Base-by-base conservation (phyloP, 1,140 invertebrate genomes). In the Epicauta chinensis region DNA sequence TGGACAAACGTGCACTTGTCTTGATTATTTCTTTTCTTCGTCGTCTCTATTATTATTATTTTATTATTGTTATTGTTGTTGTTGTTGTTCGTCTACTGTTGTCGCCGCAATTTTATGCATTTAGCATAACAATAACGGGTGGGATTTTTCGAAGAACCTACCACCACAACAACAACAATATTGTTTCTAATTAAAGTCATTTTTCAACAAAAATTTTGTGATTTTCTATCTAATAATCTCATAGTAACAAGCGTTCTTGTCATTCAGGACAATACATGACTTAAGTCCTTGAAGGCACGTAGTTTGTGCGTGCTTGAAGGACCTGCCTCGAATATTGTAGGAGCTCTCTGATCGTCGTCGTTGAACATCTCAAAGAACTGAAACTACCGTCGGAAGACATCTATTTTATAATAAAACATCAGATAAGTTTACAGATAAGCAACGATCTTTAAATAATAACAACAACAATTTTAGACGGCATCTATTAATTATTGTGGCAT, bases 211-310 rank as follows among this genome's bases (percentile, higher is more conserved):
- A n/a, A 14, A 16, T 42, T 23, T 29, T 12, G 43, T 17, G 31
- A 51, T 17, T 14, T 51, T 39, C 16, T 16, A 12, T 43, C 16
- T 46, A 17, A 14, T 16, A 37, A 15, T 30, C 16, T 9, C 30
- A n/a, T 44, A 41, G 34, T 16, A 34, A 29, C 23, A 23, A 23
- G 23, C n/a, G n/a, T 23, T 23, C 23, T 23, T 23, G 23, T 23
- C 4, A 53, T 54, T 46, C 56, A 58, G 45, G 47, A 48, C 35
- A 34, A 40, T 54, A 54, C 40, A 23, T 43, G 42, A 51, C 46
- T 41, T 45, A 45, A 54, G 56, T 58, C 56, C 56, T 58, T 58
- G 51, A 38, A 5, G 36, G 56, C 56, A 58, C 56, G 56, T 58
- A 58, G 47, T 46, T 40, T 45, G 51, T 58, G 56, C 56, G 56